Evolutionary conservation across 2,113 vertebrate genomes (phyloP), one percentile per base, ranked within the genome.

Genomic region (Tragelaphus imberbis): DNA sequence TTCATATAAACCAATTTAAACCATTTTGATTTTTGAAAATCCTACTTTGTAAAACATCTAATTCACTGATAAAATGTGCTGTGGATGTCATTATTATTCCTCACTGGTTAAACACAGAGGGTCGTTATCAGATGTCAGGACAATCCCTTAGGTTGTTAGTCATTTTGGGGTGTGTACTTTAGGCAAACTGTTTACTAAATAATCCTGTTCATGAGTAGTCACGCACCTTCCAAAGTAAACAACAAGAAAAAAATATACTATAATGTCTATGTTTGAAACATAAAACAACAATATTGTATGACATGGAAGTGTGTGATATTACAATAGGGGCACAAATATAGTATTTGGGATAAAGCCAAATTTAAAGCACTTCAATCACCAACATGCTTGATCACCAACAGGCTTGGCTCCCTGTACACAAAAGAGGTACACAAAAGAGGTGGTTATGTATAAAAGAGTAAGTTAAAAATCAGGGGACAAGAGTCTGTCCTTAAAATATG

Each of bases 401-500:
- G 75, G 17, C 17, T 53, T 88, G 51, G 44, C 6, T 71, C 91
- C 56, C 53, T 6, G 23, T 49, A 77, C 13, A 59, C 21, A 80
- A 88, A 80, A 75, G 15, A 97, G 13, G 23, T 49, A 77, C 13
- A 59, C 21, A 80, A 88, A 80, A 75, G 15, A 97, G 13, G n/a
- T 63, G 16, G 59, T 61, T 58, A 33, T 14, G 80, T 84, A 90
- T 2, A 36, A 86, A 86, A 19, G 2, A 88, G 49, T 85, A 61
- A 93, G 40, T 30, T 86, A 84, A 63, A 21, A 55, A 89, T 77
- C 81, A 33, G 14, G 9, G 5, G 49, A 58, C 13, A 84, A 92
- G 47, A 94, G n/a, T 81, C 49, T 96, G 65, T 59, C 88, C 88
- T 93, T 59, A 68, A 92, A 96, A 92, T 33, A n/a, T 7, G 28